These are phyloP conservation scores for Mugil cephalus DNA, from an alignment of 2,113 vertebrate species.

Conservation along the genomic window DNA sequence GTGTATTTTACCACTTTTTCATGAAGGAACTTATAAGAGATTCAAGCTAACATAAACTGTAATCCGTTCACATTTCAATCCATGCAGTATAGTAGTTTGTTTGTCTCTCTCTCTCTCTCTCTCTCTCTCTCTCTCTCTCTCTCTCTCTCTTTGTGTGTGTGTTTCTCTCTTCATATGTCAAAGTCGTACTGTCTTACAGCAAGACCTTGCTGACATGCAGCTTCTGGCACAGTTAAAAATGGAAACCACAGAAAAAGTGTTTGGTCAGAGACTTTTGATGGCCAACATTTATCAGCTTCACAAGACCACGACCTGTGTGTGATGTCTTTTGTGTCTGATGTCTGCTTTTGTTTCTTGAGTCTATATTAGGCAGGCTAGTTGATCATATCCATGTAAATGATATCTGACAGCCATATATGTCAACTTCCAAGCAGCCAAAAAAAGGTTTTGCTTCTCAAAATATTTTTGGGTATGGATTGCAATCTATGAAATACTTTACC, in stretches of 20 bases:
- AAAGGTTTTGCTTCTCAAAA: slow-evolving; percentile 7
- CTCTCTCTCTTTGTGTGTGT: neutral
- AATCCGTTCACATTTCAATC: no score
- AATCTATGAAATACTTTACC: no score
- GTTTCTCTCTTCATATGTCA: slow-evolving; percentile 14
- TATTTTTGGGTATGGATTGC: no score
- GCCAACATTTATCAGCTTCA: slow-evolving; percentile 42
- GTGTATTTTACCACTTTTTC: no score
- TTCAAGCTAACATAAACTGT: no score
- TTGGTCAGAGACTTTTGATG: slow-evolving; percentile 36
- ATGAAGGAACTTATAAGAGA: no score
- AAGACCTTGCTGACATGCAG: slow-evolving; percentile 31
- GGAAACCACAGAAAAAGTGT: slow-evolving; percentile 38
- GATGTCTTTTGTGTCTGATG: slow-evolving; percentile 1
- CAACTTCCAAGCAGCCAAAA: neutral
- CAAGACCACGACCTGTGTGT: slow-evolving; percentile 7
- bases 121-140: neutral
- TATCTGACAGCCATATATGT: slow-evolving; percentile 9
- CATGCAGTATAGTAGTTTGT: no score
- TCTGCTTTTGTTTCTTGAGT: neutral
- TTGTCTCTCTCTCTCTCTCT: neutral
- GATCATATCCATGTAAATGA: slow-evolving; percentile 3
- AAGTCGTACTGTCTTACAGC: slow-evolving; percentile 18
- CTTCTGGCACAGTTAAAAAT: slow-evolving; percentile 27
- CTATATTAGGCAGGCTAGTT: neutral